phyloP scores from a whole-genome alignment of 2,888 invertebrate species.

The Caenorhabditis sp. region DNA sequence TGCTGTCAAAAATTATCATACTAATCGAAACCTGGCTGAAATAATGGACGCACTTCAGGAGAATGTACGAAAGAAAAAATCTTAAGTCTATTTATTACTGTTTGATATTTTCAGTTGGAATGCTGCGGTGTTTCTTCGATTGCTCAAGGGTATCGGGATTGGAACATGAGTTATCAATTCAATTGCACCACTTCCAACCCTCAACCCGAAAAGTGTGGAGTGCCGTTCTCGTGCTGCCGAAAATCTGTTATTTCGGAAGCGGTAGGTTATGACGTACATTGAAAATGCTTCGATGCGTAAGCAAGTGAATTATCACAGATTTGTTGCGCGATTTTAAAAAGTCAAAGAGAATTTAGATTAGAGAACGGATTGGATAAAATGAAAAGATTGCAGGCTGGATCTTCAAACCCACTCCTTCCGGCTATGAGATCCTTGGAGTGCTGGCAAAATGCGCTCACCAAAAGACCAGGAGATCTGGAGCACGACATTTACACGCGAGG shows the following conservation, averaged over 20 bases:
- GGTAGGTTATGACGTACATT: conserved; percentile 44
- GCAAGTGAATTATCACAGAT: conserved; percentile 12
- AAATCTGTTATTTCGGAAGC: conserved; percentile 73
- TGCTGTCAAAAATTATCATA: conserved; percentile 76
- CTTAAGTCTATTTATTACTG: background rate
- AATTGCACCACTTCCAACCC: conserved; percentile 79
- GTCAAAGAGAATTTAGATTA: background rate
- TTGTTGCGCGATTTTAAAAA: conserved; percentile 3
- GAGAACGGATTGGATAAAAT: background rate
- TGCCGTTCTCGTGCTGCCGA: conserved; percentile 80
- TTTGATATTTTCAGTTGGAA: conserved; percentile 78
- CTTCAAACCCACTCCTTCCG: conserved; percentile 73
- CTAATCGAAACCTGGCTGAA: conserved; percentile 78
- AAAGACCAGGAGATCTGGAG: conserved; percentile 75
- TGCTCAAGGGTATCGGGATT: conserved; percentile 80
- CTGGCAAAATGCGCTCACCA: conserved; percentile 78
- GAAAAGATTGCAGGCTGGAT: conserved; percentile 66
- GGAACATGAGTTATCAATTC: conserved; percentile 80
- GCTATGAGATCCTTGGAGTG: conserved; percentile 78
- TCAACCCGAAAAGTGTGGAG: conserved; percentile 80
- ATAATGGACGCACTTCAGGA: conserved; percentile 78
- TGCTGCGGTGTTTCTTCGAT: conserved; percentile 80
- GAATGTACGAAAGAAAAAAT: conserved; percentile 65
- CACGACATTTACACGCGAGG: conserved; percentile 73
- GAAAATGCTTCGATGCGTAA: conserved; percentile 4